A percentile compares a stretch with the other conserved stretches of the same genome.
phyloP scores from a whole-genome alignment of 92 coral and sea anemone species.

The Umimayanthus chanpuru region DNA sequence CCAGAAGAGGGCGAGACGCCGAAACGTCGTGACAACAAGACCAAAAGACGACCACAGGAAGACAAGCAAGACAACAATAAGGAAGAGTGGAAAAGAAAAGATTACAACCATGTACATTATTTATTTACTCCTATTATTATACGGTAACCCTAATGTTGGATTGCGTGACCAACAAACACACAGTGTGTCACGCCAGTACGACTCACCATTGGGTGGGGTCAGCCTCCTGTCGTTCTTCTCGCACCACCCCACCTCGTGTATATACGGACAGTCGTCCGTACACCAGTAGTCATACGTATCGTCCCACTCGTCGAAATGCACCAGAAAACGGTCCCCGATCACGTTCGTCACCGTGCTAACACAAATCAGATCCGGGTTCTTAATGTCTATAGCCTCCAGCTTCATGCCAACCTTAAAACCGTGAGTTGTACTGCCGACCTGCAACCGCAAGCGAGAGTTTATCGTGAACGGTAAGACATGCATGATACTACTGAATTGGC shows the following conservation, averaged over 20 bases:
- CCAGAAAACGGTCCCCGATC: slow-evolving; percentile 94
- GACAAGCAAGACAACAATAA: no score
- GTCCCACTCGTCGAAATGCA: slow-evolving; percentile 99
- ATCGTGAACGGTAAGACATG: neutral
- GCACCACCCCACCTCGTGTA: slow-evolving; percentile 92
- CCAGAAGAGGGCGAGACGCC: no score
- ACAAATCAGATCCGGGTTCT: slow-evolving; percentile 98
- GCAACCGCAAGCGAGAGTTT: neutral
- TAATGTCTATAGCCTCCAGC: slow-evolving; percentile 94
- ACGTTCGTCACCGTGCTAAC: slow-evolving; percentile 99
- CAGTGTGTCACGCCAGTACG: neutral
- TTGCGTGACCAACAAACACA: neutral
- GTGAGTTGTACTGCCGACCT: slow-evolving; percentile 80
- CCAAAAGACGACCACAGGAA: no score
- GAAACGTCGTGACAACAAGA: no score
- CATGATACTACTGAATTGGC: no score
- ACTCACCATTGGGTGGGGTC: slow-evolving; percentile 82
- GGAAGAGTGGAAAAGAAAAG: no score
- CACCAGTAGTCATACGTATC: slow-evolving; percentile 99
- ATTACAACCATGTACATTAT: no score
- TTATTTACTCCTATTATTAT: no score
- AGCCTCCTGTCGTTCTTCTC: slow-evolving; percentile 69
- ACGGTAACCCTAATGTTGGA: neutral
- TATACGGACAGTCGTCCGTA: slow-evolving; percentile 93
- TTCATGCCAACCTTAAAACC: slow-evolving; percentile 94